A percentile compares a stretch with the other conserved stretches of the same genome.
Evolutionary conservation across 2,888 invertebrate genomes (phyloP).

Genomic region (Philonicus albiceps): DNA sequence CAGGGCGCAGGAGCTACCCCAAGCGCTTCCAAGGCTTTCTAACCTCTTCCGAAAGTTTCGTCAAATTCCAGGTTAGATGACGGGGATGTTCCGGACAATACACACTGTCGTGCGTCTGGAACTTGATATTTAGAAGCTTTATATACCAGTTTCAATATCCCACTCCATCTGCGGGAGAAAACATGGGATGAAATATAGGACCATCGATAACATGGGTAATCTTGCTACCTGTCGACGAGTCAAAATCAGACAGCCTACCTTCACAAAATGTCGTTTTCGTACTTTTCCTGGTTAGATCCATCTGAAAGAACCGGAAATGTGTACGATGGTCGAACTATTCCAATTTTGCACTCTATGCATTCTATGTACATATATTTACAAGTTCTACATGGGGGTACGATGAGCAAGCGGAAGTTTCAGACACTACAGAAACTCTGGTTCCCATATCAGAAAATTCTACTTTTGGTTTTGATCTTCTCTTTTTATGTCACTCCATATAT

Average conservation of each 20-base stretch:
- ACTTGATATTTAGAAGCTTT: background rate
- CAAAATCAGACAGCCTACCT: background rate
- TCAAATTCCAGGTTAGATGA: background rate
- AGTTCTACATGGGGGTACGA: background rate
- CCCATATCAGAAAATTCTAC: background rate
- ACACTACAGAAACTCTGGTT: background rate
- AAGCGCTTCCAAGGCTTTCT: conserved; percentile 4
- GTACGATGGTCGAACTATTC: background rate
- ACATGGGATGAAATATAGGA: background rate
- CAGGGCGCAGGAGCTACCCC: conserved; percentile 19
- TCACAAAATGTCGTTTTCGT: background rate
- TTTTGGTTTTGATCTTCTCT: background rate
- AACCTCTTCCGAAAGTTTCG: background rate
- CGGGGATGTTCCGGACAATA: background rate
- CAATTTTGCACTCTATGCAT: background rate
- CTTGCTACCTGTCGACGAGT: background rate
- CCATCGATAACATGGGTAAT: background rate
- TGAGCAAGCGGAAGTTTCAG: background rate
- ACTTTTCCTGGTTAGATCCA: background rate
- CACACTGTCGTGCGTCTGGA: background rate
- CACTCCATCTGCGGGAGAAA: background rate
- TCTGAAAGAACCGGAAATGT: background rate
- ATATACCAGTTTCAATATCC: background rate
- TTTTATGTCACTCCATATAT: background rate
- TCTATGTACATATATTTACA: background rate